Base-by-base conservation (phyloP, 2,113 vertebrate species). In the Pangasianodon hypophthalmus region DNA sequence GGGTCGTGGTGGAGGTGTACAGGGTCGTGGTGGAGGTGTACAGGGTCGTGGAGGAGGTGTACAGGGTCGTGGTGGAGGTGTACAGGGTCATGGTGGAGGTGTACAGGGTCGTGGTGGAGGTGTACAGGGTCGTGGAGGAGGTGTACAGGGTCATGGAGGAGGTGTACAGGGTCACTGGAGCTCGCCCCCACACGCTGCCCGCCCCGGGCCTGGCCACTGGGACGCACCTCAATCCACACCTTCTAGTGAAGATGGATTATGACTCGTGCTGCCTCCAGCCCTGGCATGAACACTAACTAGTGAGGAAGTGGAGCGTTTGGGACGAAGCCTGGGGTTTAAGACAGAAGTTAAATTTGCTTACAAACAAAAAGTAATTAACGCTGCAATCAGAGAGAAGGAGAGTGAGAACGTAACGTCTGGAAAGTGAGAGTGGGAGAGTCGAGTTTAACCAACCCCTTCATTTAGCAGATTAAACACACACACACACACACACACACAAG, bases 381-480 rank as follows among this genome's bases (percentile, higher is more conserved):
- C 56, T 46, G 44, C 46, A 86, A 71, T 73, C n/a, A 56, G 29
- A 26, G 46, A 73, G 24, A 54, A 24, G 6, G 9, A 86, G 64
- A 37, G 84, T 32, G 56, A 86, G 18, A 86, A 86, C 62, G 67
- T 86, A 32, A 86, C 8, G 85, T 86, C 85, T 86, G 85, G 62
- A 32, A 32, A 69, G 84, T 37, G 46, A 69, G 60, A 67, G 84
- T 48, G 41, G 60, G 41, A 50, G 60, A 86, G 62, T 64, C 24
- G 24, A 48, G 14, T 69, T 52, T 32, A 64, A 86, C 10, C 46
- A 54, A 86, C 3, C 29, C 85, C 67, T n/a, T 73, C 9, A 71
- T 73, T 86, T 86, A 86, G n/a, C n/a, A 86, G 46, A 86, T 69
- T 86, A 86, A 37, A 86, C 85, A 71, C 67, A 73, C 85, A 86